Base-by-base conservation (phyloP, 92 coral and sea anemone genomes). In the Heliopora coerulea region DNA sequence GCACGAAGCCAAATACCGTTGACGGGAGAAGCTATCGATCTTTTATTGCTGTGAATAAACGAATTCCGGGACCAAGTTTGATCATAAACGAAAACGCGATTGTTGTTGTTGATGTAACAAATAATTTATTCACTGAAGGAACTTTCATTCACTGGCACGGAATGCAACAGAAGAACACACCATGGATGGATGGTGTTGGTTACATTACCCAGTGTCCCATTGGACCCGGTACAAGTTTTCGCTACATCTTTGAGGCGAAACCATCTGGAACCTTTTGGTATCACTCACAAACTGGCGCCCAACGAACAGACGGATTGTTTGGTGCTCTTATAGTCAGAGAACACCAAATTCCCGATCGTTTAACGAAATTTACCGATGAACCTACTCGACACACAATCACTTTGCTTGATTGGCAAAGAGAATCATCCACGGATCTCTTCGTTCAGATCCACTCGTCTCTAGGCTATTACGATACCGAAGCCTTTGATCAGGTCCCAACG, bases 201-300 rank as follows among this genome's bases (percentile, higher is more conserved):
- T 67, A 44, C 58, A 67, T 67, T 20, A 67, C 74, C 0, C 74
- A 67, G 25, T 67, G 74, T 29, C 74, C 74, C 24, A 67, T 67
- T 10, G 74, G 44, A 30, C 60, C 41, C 21, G 40, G 48, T 19
- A 23, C 86, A 3, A 74, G 77, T 67, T 89, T 89, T 61, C 83
- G 86, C 63, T 89, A 89, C 83, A 76, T 66, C 56, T 89, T 80
- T 78, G 82, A 54, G 46, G 91, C 96, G 25, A 68, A 59, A 20
- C 96, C 91, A 15, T 66, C 96, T 0, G 96, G 96, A 18, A 89
- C 96, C 9, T 88, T 82, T 68, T 89, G 96, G 96, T 89, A 89
- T 54, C 96, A 89, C 56, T 89, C 96, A 26, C 96, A 89, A 72
- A 84, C 84, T 41, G 91, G 87, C 24, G 81, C 82, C 9, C 96